Conservation (phyloP, 2,113 vertebrate genomes). For the Eulacestoma nigropectus region DNA sequence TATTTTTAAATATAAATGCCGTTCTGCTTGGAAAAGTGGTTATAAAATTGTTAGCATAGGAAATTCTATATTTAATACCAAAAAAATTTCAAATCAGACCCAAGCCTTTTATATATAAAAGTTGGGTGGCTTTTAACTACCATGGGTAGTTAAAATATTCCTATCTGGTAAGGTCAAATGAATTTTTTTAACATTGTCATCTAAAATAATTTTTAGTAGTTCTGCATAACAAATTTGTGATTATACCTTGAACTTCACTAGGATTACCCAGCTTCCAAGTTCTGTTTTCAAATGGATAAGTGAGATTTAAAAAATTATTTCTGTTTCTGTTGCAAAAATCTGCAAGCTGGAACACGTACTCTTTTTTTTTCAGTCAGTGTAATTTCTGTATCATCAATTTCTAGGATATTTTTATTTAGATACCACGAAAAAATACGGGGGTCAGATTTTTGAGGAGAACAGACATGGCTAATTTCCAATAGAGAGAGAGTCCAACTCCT, state of each 20-base stretch:
- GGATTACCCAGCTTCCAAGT: not conserved
- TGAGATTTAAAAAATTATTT: not conserved
- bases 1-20: not conserved
- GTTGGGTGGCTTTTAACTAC: rapidly evolving
- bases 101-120: not conserved
- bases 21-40: not conserved
- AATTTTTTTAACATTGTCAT: not conserved
- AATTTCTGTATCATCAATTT: not conserved
- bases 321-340: not conserved
- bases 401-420: not conserved
- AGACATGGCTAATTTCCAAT: not conserved
- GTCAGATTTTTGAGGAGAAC: not conserved
- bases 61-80: not conserved
- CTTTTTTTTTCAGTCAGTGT: not conserved
- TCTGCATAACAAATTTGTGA: not conserved
- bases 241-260: not conserved
- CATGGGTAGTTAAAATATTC: not conserved
- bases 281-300: not conserved
- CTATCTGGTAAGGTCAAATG: not conserved
- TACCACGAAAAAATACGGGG: not conserved
- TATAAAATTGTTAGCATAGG: not conserved
- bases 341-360: not conserved
- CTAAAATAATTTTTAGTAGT: not conserved
- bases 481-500: not conserved
- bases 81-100: not conserved